Evolutionary conservation across 1,140 invertebrate genomes (phyloP).

Genomic region (Drosophila bipectinata): DNA sequence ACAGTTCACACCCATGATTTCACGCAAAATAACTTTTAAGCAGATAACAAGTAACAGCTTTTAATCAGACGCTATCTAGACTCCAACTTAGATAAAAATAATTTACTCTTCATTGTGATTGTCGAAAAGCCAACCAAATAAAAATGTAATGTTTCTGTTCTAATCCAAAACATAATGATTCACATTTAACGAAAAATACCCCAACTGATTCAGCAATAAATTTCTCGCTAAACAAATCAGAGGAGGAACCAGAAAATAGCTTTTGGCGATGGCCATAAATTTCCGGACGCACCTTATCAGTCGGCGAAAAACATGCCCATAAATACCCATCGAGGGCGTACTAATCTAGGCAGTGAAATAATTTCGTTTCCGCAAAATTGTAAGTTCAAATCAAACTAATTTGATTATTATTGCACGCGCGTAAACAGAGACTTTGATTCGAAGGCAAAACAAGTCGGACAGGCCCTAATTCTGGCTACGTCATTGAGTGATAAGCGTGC

Average conservation of each 20-base stretch:
- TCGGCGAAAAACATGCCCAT: conserved; percentile 10
- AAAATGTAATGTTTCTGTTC: conserved; percentile 3
- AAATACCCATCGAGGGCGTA: conserved; percentile 8
- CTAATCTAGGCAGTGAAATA: conserved; percentile 1
- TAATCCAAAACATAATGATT: conserved; percentile 17
- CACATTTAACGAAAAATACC: not conserved
- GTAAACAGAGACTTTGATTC: conserved; percentile 16
- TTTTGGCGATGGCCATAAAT: conserved; percentile 22
- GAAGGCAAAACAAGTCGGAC: conserved; percentile 21
- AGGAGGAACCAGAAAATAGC: conserved; percentile 26
- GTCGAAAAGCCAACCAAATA: not conserved
- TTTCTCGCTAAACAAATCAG: conserved; percentile 4
- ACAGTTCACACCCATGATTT: not conserved
- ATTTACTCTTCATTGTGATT: not conserved
- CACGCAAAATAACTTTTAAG: not conserved
- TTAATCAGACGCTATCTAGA: conserved; percentile 4
- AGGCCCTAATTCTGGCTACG: conserved; percentile 48
- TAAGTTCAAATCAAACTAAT: conserved; percentile 45
- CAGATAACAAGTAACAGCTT: not conserved
- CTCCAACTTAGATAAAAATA: conserved; percentile 11
- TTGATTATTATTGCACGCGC: conserved; percentile 41
- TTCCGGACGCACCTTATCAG: conserved; percentile 19
- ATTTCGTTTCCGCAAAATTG: conserved; percentile 39
- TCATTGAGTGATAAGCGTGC: conserved; percentile 42
- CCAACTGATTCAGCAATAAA: not conserved